Base-by-base conservation (phyloP, 1,140 invertebrate species). In the roundworm (Caenorhabditis elegans) region DNA sequence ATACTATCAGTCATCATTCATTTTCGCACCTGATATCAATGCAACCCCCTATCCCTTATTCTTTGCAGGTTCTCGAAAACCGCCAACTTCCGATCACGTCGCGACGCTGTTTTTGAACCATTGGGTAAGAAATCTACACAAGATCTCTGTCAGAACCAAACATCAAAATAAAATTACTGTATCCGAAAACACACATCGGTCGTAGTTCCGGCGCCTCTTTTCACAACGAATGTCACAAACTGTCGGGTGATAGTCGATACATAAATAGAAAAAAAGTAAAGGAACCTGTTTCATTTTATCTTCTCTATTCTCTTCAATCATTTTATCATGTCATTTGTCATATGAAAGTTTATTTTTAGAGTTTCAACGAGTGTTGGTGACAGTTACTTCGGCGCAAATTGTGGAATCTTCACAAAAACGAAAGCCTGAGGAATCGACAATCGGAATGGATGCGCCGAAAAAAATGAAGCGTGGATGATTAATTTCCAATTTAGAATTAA, bases 131-230 rank as follows among this genome's bases (percentile, higher is more conserved):
- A 70, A 43, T 3, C 10, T 5, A 39, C 24, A 43, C 8, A 70
- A 22, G 8, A 5, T n/a, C 3, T n/a, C 31, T 6, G 19, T 34
- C 60, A 39, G 19, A 70, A 70, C 43, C 60, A 70, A 70, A 70
- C 60, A 70, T 39, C 60, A n/a, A 70, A 70, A n/a, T 70, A 39
- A 70, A n/a, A n/a, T n/a, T n/a, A n/a, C n/a, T n/a, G 17, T 70
- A 34, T 70, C 36, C 43, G 24, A 70, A 70, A 70, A 70, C 34
- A 70, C 60, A 70, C 31, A 6, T 34, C 24, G 17, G 34, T 60
- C 60, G 60, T 70, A 70, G 60, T 70, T 70, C 60, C 60, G 60
- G 60, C 60, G 60, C 34, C 60, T 39, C 11, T 70, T n/a, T n/a
- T 31, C 53, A 34, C 34, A 55, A 55, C 51, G 26, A 24, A 70